Percentiles rank a stretch among this genome's conserved stretches.
phyloP scores from a whole-genome alignment of 1,140 invertebrate genomes.

The Carcinoscorpius rotundicauda region DNA sequence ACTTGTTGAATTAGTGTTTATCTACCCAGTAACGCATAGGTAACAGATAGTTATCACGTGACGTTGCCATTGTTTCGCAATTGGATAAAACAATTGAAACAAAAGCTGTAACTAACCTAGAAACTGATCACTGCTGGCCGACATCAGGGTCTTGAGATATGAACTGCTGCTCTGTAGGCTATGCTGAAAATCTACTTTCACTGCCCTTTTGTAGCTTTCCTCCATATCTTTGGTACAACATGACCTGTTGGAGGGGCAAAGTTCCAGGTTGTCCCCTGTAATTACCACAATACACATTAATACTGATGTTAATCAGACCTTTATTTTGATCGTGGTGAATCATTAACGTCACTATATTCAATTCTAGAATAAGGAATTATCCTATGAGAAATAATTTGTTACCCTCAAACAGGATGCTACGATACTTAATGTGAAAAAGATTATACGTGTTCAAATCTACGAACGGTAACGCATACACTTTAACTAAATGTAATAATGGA shows the following conservation, averaged over 20 bases:
- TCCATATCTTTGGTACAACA: conserved; percentile 15
- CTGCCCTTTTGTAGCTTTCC: conserved; percentile 9
- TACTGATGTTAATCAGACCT: neutral
- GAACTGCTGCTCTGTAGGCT: conserved; percentile 10
- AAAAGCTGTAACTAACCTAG: too few species aligned
- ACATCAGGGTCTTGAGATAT: conserved; percentile 15
- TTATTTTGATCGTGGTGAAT: neutral
- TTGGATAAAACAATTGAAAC: too few species aligned
- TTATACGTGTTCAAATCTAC: too few species aligned
- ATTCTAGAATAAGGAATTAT: neutral
- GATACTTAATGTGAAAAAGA: too few species aligned
- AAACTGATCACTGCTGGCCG: conserved; percentile 7
- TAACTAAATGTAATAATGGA: too few species aligned
- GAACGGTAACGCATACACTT: too few species aligned
- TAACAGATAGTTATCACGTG: too few species aligned
- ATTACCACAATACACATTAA: conserved; percentile 1
- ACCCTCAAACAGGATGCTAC: neutral
- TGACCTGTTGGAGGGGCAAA: conserved; percentile 12
- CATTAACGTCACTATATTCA: neutral
- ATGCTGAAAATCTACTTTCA: conserved; percentile 12
- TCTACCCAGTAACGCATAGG: too few species aligned
- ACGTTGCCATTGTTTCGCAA: too few species aligned
- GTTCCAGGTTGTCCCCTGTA: conserved; percentile 8
- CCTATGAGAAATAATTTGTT: too few species aligned
- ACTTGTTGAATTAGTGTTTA: too few species aligned